Conservation (phyloP, 2,113 vertebrate genomes). For the Triplophysa rosa region DNA sequence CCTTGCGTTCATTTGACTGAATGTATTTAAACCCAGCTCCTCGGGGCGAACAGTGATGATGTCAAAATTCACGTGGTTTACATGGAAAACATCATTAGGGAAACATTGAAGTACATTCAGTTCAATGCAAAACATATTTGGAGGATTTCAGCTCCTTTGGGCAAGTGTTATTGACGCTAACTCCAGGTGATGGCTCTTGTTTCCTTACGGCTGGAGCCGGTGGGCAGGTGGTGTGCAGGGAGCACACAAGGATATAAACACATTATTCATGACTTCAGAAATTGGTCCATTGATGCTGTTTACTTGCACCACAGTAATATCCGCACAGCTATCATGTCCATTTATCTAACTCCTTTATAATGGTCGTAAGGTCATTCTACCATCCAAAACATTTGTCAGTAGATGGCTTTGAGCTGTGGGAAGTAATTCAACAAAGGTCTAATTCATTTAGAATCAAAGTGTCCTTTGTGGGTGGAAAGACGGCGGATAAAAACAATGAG, state of each 20-base stretch:
- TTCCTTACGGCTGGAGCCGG: slow-evolving; percentile 44
- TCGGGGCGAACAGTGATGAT: slow-evolving; percentile 6
- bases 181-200: slow-evolving; percentile 58
- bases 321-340: not conserved
- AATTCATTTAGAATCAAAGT: slow-evolving; percentile 11
- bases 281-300: slow-evolving; percentile 30
- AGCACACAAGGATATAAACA: slow-evolving; percentile 55
- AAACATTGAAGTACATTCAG: slow-evolving; percentile 17
- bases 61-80: slow-evolving; percentile 15
- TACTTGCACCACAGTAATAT: slow-evolving; percentile 28
- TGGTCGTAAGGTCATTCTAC: slow-evolving; percentile 2
- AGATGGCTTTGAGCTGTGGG: not conserved
- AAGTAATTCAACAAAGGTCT: not conserved
- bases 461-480: not conserved
- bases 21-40: not conserved
- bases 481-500: not conserved
- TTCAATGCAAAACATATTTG: slow-evolving; percentile 25
- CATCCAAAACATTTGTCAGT: not conserved
- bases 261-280: slow-evolving; percentile 53
- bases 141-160: slow-evolving; percentile 23
- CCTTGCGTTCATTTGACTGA: not conserved
- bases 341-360: not conserved
- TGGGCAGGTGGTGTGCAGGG: slow-evolving; percentile 64
- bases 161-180: slow-evolving; percentile 44
- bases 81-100: slow-evolving; percentile 8